phyloP scores from a whole-genome alignment of 37 sponge, comb jelly and placozoan species.

The Haliclona indistincta region DNA sequence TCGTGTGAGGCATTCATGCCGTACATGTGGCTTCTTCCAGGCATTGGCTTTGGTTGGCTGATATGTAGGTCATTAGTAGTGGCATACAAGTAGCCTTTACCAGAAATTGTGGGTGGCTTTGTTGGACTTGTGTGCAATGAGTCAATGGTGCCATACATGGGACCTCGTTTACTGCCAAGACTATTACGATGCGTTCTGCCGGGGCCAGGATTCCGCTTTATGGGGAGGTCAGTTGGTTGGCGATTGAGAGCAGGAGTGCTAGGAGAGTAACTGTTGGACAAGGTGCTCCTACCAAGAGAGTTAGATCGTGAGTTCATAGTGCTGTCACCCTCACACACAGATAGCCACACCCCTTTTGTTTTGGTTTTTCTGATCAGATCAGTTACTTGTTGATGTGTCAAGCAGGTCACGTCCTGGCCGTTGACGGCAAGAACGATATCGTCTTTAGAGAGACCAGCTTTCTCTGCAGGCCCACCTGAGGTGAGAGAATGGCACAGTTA shows the following conservation, averaged over 20 bases:
- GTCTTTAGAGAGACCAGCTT: conserved; percentile 60
- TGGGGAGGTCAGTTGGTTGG: not conserved
- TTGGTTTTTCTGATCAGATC: conserved; percentile 42
- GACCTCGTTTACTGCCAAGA: not conserved
- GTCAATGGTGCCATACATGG: not conserved
- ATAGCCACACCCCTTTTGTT: conserved; percentile 62
- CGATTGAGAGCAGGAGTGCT: not conserved
- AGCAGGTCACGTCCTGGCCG: conserved; percentile 26
- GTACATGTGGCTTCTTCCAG: too few species aligned
- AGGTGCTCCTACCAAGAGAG: not conserved
- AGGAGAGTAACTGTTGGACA: not conserved
- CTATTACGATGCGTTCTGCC: not conserved
- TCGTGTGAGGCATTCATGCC: not conserved
- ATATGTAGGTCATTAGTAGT: too few species aligned
- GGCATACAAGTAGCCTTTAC: too few species aligned
- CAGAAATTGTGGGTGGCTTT: too few species aligned
- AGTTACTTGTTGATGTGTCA: conserved; percentile 52
- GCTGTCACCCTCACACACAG: conserved; percentile 54
- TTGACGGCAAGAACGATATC: conserved; percentile 64
- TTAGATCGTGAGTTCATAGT: not conserved
- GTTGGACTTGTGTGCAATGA: too few species aligned
- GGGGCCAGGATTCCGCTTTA: not conserved
- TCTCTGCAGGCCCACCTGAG: conserved; percentile 64
- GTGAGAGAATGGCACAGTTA: not conserved
- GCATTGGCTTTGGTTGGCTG: too few species aligned